Conservation (phyloP, 1,140 invertebrate species). For the Tenebrio molitor region DNA sequence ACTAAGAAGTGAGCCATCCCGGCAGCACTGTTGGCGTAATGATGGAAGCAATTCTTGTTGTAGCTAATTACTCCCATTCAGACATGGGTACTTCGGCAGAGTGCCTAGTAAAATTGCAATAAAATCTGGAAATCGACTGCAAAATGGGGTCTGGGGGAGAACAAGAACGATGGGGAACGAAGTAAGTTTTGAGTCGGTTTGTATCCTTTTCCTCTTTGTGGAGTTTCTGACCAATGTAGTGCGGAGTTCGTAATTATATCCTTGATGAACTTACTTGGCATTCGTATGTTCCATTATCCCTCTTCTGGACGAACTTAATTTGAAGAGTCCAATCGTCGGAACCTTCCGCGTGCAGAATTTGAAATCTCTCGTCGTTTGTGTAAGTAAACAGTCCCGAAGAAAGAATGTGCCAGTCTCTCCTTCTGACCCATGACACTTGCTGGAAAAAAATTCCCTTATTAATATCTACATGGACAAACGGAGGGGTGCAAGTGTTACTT, state of each 20-base stretch:
- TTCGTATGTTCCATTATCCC: slow-evolving; percentile 94
- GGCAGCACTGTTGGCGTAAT: no score
- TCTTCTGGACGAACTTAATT: slow-evolving; percentile 92
- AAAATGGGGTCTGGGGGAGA: slow-evolving; percentile 1
- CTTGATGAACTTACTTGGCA: slow-evolving; percentile 83
- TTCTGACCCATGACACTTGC: slow-evolving; percentile 91
- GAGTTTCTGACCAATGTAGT: slow-evolving; percentile 36
- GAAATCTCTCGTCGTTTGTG: slow-evolving; percentile 93
- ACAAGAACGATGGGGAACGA: not conserved
- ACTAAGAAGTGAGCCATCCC: no score
- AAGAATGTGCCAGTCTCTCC: slow-evolving; percentile 92
- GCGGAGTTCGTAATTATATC: slow-evolving; percentile 42
- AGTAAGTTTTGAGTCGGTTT: slow-evolving; percentile 29
- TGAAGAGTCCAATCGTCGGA: slow-evolving; percentile 91
- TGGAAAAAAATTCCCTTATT: slow-evolving; percentile 57
- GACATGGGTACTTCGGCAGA: not conserved
- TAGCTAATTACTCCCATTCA: slow-evolving; percentile 6
- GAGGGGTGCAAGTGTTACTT: no score
- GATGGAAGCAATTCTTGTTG: not conserved
- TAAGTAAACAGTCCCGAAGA: slow-evolving; percentile 91
- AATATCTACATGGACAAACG: slow-evolving; percentile 1
- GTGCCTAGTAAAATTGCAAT: slow-evolving; percentile 33
- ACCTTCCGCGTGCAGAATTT: slow-evolving; percentile 79
- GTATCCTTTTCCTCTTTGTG: slow-evolving; percentile 24
- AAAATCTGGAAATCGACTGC: slow-evolving; percentile 27